Conservation (phyloP, 2,113 vertebrate genomes). For the Mastomys natalensis region DNA sequence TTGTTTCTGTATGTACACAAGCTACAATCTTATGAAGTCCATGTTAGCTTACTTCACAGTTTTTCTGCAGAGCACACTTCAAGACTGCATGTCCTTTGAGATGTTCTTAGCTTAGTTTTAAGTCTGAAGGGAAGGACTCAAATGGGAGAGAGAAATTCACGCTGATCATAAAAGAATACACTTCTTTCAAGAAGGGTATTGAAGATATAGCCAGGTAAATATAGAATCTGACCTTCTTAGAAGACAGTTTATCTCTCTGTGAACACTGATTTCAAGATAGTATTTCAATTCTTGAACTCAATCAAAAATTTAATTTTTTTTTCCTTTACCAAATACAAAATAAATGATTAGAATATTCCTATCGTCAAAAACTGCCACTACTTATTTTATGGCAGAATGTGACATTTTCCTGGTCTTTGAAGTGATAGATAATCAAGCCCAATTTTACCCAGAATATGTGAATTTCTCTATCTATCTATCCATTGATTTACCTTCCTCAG, state of each 20-base stretch:
- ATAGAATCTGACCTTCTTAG: background rate
- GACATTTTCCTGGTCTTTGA: background rate
- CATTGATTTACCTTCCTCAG: background rate
- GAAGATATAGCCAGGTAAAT: background rate
- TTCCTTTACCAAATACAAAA: constrained; percentile 13
- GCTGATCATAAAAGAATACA: background rate
- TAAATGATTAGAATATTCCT: background rate
- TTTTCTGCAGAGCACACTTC: constrained; percentile 44
- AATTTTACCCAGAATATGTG: background rate
- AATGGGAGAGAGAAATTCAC: constrained; percentile 27
- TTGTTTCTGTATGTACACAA: constrained; percentile 72
- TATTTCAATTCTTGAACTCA: background rate
- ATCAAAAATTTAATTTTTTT: background rate
- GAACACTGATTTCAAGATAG: constrained; percentile 6
- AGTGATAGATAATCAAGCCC: background rate
- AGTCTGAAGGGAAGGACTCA: background rate
- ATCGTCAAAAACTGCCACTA: background rate
- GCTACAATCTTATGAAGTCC: constrained; percentile 68
- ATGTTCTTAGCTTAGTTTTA: background rate
- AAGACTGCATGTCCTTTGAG: constrained; percentile 27
- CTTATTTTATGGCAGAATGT: background rate
- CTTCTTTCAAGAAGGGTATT: background rate
- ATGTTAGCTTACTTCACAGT: constrained; percentile 62
- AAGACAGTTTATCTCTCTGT: background rate
- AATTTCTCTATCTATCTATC: background rate